Evolutionary conservation across 2,888 invertebrate species (phyloP).

Genomic region (Cephus spinipes): DNA sequence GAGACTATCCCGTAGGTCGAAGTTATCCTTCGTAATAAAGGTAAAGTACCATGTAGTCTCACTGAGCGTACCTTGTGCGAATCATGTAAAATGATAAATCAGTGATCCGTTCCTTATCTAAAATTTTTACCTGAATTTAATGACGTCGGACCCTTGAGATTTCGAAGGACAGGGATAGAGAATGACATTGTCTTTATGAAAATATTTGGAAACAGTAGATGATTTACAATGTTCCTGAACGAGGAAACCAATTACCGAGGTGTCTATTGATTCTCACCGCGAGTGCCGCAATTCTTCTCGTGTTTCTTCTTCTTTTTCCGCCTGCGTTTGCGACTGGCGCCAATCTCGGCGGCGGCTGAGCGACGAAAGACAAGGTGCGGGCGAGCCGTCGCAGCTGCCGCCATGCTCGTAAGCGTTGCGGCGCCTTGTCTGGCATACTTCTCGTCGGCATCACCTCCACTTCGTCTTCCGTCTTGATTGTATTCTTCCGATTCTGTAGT

Average conservation of each 20-base stretch:
- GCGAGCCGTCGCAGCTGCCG: conserved; percentile 30
- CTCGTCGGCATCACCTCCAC: conserved; percentile 26
- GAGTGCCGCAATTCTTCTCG: conserved; percentile 67
- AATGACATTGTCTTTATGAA: too few species aligned
- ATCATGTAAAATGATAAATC: too few species aligned
- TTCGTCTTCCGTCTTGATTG: conserved; percentile 20
- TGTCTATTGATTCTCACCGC: conserved; percentile 52
- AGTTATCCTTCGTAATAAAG: too few species aligned
- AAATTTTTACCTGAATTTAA: too few species aligned
- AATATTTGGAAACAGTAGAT: not conserved
- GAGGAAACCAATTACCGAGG: too few species aligned
- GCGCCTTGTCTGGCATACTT: conserved; percentile 1
- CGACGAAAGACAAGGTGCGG: conserved; percentile 48
- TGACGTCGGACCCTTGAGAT: too few species aligned
- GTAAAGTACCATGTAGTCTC: too few species aligned
- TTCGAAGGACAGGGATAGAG: too few species aligned
- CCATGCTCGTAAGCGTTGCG: conserved; percentile 28
- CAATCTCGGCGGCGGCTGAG: conserved; percentile 36
- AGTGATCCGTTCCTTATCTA: too few species aligned
- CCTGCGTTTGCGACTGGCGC: conserved; percentile 39
- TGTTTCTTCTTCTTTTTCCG: conserved; percentile 68
- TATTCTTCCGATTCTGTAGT: conserved; percentile 25
- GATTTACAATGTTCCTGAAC: not conserved
- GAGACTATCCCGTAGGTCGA: too few species aligned
- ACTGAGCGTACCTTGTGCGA: too few species aligned